Evolutionary conservation across 2,888 invertebrate genomes (phyloP).

Genomic region (Cerceris rybyensis): DNA sequence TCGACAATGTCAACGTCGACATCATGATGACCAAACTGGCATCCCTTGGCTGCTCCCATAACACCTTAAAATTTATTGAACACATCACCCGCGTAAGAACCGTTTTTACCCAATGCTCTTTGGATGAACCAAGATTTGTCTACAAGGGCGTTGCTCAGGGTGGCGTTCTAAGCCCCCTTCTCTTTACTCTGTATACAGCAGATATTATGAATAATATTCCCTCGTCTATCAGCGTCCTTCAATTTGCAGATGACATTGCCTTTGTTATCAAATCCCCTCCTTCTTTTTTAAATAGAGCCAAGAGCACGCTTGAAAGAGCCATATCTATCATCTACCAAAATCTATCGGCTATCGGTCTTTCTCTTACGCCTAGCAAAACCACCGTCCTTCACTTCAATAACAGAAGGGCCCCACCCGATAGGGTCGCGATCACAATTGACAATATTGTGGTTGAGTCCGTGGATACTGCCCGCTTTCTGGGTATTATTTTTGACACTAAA

Average conservation of each 20-base stretch:
- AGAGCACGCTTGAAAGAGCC: no score
- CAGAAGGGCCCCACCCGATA: no score
- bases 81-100: background rate
- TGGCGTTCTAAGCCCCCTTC: background rate
- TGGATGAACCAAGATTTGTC: background rate
- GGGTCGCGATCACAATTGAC: no score
- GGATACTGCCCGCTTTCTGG: no score
- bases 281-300: no score
- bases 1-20: conserved; percentile 5
- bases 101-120: background rate
- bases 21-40: conserved; percentile 3
- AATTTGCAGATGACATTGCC: background rate
- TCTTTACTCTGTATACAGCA: background rate
- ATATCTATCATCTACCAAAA: no score
- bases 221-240: background rate
- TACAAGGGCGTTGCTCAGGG: conserved; percentile 9
- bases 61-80: background rate
- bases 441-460: no score
- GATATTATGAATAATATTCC: background rate
- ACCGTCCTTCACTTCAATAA: no score
- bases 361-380: no score
- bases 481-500: no score
- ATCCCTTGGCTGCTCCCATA: background rate
- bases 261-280: no score
- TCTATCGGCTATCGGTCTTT: no score